These are phyloP conservation scores for Vimba vimba DNA, from an alignment of 2,113 vertebrate species.

Conservation along the genomic window DNA sequence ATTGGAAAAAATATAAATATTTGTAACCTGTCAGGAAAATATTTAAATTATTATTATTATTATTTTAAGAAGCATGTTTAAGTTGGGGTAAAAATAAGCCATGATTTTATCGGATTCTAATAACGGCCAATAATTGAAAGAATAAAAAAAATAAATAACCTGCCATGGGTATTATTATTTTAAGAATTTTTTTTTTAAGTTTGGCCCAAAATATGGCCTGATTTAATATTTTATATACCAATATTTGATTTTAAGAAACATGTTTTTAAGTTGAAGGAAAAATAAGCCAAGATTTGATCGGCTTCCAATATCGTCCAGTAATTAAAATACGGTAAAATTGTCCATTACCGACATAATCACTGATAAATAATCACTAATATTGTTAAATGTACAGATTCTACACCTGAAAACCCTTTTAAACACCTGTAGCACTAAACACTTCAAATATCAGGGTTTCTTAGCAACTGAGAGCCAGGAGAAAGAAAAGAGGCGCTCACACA, in stretches of 20 bases:
- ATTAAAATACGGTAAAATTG: background rate
- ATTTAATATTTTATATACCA: too few species aligned
- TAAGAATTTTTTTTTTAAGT: too few species aligned
- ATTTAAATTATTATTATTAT: too few species aligned
- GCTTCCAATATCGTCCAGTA: background rate
- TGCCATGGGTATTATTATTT: too few species aligned
- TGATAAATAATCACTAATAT: background rate
- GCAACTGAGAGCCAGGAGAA: background rate
- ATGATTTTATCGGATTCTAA: background rate
- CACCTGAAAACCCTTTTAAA: background rate
- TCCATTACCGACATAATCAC: background rate
- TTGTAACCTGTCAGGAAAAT: too few species aligned
- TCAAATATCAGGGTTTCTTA: background rate
- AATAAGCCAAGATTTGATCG: background rate
- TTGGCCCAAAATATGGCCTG: too few species aligned
- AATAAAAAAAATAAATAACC: too few species aligned
- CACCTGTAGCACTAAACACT: background rate
- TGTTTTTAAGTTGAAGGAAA: background rate
- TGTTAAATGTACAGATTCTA: background rate
- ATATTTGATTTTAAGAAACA: too few species aligned
- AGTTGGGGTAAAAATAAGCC: background rate
- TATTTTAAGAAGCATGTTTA: too few species aligned
- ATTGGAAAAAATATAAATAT: background rate
- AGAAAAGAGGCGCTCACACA: conserved; percentile 12
- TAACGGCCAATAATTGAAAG: background rate